Evolutionary conservation across 2,113 vertebrate genomes (phyloP).

Genomic region (Arvicanthis niloticus): DNA sequence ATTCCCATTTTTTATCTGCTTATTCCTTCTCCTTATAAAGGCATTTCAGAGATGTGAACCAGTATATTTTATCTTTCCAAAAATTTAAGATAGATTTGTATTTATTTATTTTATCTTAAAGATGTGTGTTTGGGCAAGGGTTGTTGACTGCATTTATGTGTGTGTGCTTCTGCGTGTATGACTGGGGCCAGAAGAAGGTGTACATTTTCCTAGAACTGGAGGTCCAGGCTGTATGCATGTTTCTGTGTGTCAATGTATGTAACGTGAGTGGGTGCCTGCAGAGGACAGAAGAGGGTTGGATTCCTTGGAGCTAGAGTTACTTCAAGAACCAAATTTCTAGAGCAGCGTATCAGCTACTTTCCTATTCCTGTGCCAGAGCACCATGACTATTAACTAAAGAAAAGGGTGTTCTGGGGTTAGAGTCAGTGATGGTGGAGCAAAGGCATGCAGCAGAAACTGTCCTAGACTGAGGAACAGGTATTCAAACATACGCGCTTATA

Average conservation of each 20-base stretch:
- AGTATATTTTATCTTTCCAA: conserved; percentile 31
- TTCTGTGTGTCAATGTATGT: not conserved
- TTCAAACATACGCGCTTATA: not conserved
- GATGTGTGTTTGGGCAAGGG: no score
- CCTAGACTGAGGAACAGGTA: not conserved
- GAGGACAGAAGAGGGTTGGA: not conserved
- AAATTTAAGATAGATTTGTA: conserved; percentile 8
- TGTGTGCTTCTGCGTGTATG: not conserved
- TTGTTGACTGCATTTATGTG: not conserved
- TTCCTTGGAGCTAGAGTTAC: not conserved
- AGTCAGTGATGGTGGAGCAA: not conserved
- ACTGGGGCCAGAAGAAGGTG: not conserved
- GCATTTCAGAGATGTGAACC: not conserved
- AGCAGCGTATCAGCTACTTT: not conserved
- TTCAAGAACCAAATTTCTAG: not conserved
- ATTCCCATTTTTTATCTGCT: conserved; percentile 51
- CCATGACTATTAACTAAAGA: not conserved
- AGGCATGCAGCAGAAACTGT: not conserved
- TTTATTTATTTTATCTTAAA: not conserved
- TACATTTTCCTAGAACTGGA: not conserved
- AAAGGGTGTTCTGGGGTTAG: not conserved
- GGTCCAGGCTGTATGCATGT: not conserved
- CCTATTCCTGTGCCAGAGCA: not conserved
- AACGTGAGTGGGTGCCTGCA: not conserved
- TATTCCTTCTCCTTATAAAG: conserved; percentile 29